Evolutionary conservation across 2,888 invertebrate genomes (phyloP), one percentile per base, ranked within the genome.

Genomic region (Cheilosia impressa): DNA sequence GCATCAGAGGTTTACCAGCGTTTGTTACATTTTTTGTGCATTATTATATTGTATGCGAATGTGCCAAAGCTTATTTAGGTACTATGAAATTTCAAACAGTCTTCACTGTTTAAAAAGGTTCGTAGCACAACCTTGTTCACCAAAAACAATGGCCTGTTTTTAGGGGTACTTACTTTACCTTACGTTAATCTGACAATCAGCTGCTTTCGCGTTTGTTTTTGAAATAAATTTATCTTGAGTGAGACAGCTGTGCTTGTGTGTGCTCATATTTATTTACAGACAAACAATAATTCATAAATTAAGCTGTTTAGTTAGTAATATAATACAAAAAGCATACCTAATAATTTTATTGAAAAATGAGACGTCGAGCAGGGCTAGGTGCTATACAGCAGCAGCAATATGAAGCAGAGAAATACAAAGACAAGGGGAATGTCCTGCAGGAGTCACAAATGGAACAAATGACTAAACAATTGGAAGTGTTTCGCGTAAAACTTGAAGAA

Each of bases 381-480:
- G 98, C 98, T 24, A 97, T 98, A 87, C 97, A 97, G 87, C 97
- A 97, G 90, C 96, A 97, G 90, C 96, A 95, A 90, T 90, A 96
- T 53, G 96, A 96, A 89, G 96, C 98, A 91, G 98, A 97, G 90
- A 97, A 96, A 91, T 99, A 97, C 91, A 96, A 95, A 90, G 97
- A 97, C 91, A 99, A 98, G 92, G 97, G 98, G 1, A 96, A 95
- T 50, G 97, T 97, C 91, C 94, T 99, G 60, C 98, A 98, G 90
- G 98, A 98, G 91, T 96, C 96, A 89, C 97, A 98, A 90, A 94
- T 99, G 69, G 96, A 97, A 90, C 97, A 98, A 92, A 96, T 99
- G 96, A 96, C 97, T 0, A 96, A 96, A 90, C 99, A 99, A 91
- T 93, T 99, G 92, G 98, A 98, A 83, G 96, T 96, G 2, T 99